These are phyloP conservation scores for Meandrina meandrites DNA, from an alignment of 92 coral and sea anemone species.

Conservation along the genomic window DNA sequence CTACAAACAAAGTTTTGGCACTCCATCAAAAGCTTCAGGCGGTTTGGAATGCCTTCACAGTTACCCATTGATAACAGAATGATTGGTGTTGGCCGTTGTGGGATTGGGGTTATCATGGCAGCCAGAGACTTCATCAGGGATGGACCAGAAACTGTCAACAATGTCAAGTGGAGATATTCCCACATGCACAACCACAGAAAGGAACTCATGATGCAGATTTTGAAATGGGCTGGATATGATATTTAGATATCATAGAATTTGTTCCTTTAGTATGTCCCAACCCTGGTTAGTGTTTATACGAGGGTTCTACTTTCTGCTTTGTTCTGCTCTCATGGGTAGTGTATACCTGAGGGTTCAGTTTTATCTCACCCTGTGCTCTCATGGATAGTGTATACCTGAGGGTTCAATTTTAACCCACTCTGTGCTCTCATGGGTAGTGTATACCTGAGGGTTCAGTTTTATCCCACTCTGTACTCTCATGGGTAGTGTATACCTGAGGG, in stretches of 20 bases:
- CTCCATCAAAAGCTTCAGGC: slow-evolving; percentile 12
- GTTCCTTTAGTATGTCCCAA: neutral
- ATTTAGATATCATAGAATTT: neutral
- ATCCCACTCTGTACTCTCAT: no score
- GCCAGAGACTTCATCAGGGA: slow-evolving; percentile 50
- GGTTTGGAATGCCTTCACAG: slow-evolving; percentile 64
- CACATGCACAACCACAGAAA: slow-evolving; percentile 55
- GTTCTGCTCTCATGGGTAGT: neutral
- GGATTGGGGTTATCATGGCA: slow-evolving; percentile 59
- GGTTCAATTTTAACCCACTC: no score
- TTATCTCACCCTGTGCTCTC: neutral
- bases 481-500: no score
- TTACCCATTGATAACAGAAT: slow-evolving; percentile 14
- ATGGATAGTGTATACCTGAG: no score
- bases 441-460: no score
- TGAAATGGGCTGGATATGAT: slow-evolving; percentile 26
- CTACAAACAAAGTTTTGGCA: slow-evolving; percentile 55
- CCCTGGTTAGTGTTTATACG: no score
- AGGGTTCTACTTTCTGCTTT: no score
- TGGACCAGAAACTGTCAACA: slow-evolving; percentile 36
- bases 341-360: neutral
- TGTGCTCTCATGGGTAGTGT: no score
- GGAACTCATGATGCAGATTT: slow-evolving; percentile 47
- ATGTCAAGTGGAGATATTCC: slow-evolving; percentile 46
- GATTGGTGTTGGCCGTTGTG: slow-evolving; percentile 52